phyloP scores from a whole-genome alignment of 2,113 vertebrate species.

The Holacanthus passer region DNA sequence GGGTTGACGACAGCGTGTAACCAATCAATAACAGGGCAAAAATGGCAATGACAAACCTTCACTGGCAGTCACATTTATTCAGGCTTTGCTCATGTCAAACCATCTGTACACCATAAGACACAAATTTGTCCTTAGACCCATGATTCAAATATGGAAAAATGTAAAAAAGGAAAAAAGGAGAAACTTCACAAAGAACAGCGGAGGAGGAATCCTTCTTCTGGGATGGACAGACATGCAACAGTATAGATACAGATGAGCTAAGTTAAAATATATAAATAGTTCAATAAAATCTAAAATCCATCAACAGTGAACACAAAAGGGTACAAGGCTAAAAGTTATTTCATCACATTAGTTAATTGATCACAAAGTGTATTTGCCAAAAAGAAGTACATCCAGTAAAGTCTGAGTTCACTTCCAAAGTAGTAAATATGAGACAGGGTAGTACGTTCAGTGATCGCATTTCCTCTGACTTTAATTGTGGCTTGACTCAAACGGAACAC shows the following conservation, averaged over 20 bases:
- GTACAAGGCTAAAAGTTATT: background rate
- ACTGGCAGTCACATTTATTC: background rate
- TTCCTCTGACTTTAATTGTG: conserved; percentile 40
- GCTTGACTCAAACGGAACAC: conserved; percentile 40
- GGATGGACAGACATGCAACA: background rate
- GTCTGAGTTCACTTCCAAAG: background rate
- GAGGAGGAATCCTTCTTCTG: background rate
- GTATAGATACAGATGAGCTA: background rate
- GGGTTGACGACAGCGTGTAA: background rate
- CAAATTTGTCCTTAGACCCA: no score
- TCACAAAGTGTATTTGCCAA: background rate
- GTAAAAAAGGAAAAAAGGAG: background rate
- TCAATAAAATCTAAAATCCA: background rate
- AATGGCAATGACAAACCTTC: background rate
- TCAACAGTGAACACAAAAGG: background rate
- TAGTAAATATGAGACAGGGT: background rate
- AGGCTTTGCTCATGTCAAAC: background rate
- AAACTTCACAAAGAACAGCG: background rate
- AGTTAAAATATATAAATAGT: no score
- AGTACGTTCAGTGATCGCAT: background rate
- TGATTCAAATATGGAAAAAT: background rate
- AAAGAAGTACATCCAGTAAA: background rate
- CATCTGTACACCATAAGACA: background rate
- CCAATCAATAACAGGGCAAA: background rate
- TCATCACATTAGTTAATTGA: background rate